phyloP scores from a whole-genome alignment of 2,797 vertebrate species.

The Tachyglossus aculeatus region DNA sequence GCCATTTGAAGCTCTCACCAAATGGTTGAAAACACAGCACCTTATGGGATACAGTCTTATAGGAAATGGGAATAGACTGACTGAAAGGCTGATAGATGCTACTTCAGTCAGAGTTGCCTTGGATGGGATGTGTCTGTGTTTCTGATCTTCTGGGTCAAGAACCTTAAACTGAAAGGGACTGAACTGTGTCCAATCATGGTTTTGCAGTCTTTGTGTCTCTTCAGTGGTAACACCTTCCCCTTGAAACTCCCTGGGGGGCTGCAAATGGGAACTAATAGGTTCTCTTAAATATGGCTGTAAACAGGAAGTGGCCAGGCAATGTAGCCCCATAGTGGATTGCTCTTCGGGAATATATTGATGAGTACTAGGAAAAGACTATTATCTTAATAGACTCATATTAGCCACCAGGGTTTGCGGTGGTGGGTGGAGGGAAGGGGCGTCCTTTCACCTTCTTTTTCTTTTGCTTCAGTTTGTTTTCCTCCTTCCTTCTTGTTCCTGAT shows the following conservation, averaged over 20 bases:
- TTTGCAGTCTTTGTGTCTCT: conserved; percentile 13
- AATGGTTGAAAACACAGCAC: too few relatives aligned
- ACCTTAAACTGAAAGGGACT: not conserved
- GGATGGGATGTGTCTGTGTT: not conserved
- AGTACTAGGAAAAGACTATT: conserved; percentile 24
- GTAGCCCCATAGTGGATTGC: conserved; percentile 35
- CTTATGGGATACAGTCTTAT: too few relatives aligned
- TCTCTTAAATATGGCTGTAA: conserved; percentile 33
- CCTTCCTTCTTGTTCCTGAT: conserved; percentile 37
- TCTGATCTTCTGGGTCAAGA: not conserved
- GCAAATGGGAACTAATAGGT: conserved; percentile 44
- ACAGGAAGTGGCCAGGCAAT: conserved; percentile 23
- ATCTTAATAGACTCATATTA: too few relatives aligned
- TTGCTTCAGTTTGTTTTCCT: conserved; percentile 35
- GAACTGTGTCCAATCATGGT: not conserved
- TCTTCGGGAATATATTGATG: conserved; percentile 38
- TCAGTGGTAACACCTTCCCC: conserved; percentile 38
- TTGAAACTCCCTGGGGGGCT: not conserved
- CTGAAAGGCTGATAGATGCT: not conserved
- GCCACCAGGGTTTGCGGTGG: not conserved
- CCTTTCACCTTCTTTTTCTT: conserved; percentile 27
- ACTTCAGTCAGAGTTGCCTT: not conserved
- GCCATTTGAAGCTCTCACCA: not conserved
- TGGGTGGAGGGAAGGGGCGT: not conserved
- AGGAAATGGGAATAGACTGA: too few relatives aligned